Evolutionary conservation across 2,797 vertebrate genomes (phyloP).

Genomic region (Cryptoblepharus egeriae): DNA sequence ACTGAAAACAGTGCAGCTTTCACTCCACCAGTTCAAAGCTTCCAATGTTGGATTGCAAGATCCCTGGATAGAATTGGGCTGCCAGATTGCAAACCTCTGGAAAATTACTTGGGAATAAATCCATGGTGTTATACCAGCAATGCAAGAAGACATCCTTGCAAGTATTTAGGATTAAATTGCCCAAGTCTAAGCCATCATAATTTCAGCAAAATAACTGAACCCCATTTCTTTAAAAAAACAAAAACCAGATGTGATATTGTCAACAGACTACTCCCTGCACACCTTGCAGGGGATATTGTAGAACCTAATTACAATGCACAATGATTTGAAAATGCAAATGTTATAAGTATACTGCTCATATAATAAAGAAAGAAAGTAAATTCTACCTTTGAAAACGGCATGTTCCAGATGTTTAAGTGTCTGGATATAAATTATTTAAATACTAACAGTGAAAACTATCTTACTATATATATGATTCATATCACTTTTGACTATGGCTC

Average conservation of each 20-base stretch:
- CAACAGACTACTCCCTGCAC: conserved; percentile 9
- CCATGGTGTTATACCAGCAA: background rate
- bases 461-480: conserved; percentile 16
- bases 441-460: conserved; percentile 9
- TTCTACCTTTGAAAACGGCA: conserved; percentile 25
- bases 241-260: conserved; percentile 20
- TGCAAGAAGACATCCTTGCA: background rate
- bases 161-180: background rate
- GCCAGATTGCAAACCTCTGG: background rate
- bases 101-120: background rate
- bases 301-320: conserved; percentile 17
- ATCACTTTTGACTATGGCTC: conserved; percentile 17
- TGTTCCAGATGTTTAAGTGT: conserved; percentile 28
- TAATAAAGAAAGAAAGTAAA: conserved; percentile 8
- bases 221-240: conserved; percentile 12
- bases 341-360: background rate
- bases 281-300: conserved; percentile 7
- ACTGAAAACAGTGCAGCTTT: too few species aligned
- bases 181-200: background rate
- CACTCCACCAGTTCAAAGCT: background rate
- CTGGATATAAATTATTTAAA: conserved; percentile 25
- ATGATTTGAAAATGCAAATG: conserved; percentile 35
- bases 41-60: too few species aligned
- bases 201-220: background rate
- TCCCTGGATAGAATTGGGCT: too few species aligned